Evolutionary conservation across 1,140 invertebrate genomes (phyloP).

Genomic region (Musca domestica): DNA sequence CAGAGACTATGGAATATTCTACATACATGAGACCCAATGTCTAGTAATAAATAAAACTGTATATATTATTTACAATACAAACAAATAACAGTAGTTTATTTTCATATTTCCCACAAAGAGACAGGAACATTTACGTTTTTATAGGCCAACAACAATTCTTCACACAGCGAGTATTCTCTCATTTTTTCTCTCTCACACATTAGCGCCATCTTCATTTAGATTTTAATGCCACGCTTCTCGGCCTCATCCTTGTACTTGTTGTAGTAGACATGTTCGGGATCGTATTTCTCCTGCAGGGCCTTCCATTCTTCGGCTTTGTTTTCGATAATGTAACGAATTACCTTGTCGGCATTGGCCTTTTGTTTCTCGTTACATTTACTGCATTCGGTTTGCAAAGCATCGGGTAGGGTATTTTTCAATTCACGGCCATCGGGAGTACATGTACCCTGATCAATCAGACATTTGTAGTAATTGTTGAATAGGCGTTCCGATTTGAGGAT

Average conservation of each 20-base stretch:
- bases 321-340: conserved; percentile 58
- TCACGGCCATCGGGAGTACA: conserved; percentile 71
- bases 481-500: conserved; percentile 67
- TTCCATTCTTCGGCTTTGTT: conserved; percentile 61
- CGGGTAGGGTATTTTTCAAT: conserved; percentile 66
- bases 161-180: no score
- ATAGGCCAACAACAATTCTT: no score
- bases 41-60: no score
- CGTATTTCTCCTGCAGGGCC: conserved; percentile 60
- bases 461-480: conserved; percentile 66
- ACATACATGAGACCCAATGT: no score
- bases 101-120: no score
- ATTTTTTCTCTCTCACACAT: no score
- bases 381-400: conserved; percentile 64
- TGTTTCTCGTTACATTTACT: conserved; percentile 63
- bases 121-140: no score
- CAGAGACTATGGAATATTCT: no score
- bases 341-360: conserved; percentile 56
- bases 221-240: conserved; percentile 36
- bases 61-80: no score
- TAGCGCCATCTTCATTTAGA: conserved; percentile 27
- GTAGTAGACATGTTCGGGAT: conserved; percentile 60
- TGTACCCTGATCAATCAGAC: conserved; percentile 64
- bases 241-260: conserved; percentile 59
- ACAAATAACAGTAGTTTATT: no score